Base-by-base conservation (phyloP, 2,888 invertebrate genomes). In the Eremobia ochroleuca region DNA sequence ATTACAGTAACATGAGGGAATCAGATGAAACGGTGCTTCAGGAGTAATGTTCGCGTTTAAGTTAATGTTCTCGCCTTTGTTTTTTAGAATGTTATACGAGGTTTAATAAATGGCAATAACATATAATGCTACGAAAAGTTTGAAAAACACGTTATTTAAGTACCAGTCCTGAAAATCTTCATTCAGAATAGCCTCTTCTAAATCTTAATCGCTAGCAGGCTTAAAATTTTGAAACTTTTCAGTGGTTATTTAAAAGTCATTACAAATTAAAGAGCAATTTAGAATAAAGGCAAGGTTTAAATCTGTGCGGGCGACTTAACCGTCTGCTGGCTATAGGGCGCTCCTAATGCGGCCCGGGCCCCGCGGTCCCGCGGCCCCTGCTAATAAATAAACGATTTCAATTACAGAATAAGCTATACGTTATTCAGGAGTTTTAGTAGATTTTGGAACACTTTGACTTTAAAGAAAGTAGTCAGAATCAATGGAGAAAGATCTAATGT, bases 221-320 rank as follows among this genome's bases (percentile, higher is more conserved):
- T 81, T 84, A 73, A 59, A 34, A 52, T 72, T 84, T 58, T 67
- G 62, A 76, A 81, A 84, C 80, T 84, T 69, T 76, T 68, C 76
- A 64, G 55, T 82, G 76, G 58, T 81, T 83, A 77, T 85, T 77
- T 66, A 69, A 77, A 82, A 75, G 69, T 78, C 79, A 62, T 86
- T 86, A 79, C 28, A 79, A 84, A 87, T 87, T 80, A 84, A 85
- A 85, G 55, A 71, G 66, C 81, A 77, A 81, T 87, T 85, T 81
- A 73, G 67, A 87, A 76, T 81, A 81, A 84, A 58, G 73, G 75
- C 73, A 77, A 87, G 87, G 81, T 67, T 75, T 87, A 85, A 85
- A 85, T 85, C 87, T 73, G 75, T 49, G 73, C 66, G 82, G 81
- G 46, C 43, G 80, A 71, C 85, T 80, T 61, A 71, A 49, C 76